Percentiles rank a stretch among this genome's conserved stretches.
These are phyloP conservation scores for Paelopatides confundens DNA, from an alignment of 53 echinoderm and acorn worm species.

Conservation along the genomic window DNA sequence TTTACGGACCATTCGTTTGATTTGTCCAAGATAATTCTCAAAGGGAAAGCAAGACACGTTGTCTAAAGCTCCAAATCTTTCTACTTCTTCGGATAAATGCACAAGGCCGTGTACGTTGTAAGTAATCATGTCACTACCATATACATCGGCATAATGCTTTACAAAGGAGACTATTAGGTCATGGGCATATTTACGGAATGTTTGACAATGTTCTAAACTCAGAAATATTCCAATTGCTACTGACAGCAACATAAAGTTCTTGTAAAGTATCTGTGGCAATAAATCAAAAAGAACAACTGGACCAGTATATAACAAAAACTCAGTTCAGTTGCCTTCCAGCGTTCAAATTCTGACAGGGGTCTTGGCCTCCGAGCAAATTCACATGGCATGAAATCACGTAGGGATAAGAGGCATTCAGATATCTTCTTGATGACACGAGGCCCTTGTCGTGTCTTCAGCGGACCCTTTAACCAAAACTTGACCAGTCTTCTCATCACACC, in stretches of 20 bases:
- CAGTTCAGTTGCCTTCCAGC: conserved; percentile 80
- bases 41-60: conserved; percentile 48
- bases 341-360: conserved; percentile 48
- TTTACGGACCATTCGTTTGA: conserved; percentile 21
- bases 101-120: conserved; percentile 37
- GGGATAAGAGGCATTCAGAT: background rate
- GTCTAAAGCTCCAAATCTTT: conserved; percentile 14
- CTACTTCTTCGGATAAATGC: conserved; percentile 6
- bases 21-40: background rate
- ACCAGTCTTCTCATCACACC: conserved; percentile 63
- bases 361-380: conserved; percentile 64
- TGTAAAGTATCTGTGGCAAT: conserved; percentile 29
- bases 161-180: conserved; percentile 64
- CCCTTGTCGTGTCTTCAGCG: background rate
- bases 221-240: conserved; percentile 62
- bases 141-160: conserved; percentile 57
- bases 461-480: conserved; percentile 68
- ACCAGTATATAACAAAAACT: conserved; percentile 73
- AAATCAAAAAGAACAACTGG: conserved; percentile 45
- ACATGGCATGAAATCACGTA: background rate
- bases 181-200: conserved; percentile 57
- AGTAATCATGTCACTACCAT: conserved; percentile 55
- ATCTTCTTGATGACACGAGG: background rate
- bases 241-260: conserved; percentile 60
- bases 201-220: conserved; percentile 21